Percentiles rank a stretch among this genome's conserved stretches.
phyloP scores from a whole-genome alignment of 2,888 invertebrate species.

The Luperina nickerlii region DNA sequence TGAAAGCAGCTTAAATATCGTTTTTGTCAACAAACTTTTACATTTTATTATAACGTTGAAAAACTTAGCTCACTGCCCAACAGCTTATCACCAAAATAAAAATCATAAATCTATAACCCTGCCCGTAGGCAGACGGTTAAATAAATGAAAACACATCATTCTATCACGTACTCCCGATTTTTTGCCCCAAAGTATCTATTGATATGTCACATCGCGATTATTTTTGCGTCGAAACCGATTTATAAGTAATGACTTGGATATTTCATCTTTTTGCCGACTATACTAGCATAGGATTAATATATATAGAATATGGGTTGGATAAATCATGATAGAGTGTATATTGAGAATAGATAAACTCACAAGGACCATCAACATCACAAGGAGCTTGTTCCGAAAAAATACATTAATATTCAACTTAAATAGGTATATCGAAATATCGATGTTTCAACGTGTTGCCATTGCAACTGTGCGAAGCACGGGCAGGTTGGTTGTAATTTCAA shows the following conservation, averaged over 20 bases:
- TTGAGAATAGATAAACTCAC: too few species aligned
- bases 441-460: neutral
- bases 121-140: neutral
- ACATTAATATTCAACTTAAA: neutral
- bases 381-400: neutral
- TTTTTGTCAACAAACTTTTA: neutral
- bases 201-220: constrained; percentile 22
- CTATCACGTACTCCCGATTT: constrained; percentile 17
- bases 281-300: neutral
- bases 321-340: neutral
- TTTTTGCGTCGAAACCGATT: constrained; percentile 40
- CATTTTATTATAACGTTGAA: neutral
- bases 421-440: neutral
- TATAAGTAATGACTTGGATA: constrained; percentile 33
- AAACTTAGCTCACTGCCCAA: neutral
- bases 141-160: constrained; percentile 36
- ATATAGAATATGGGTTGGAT: neutral
- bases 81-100: neutral
- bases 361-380: neutral
- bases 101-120: neutral
- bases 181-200: constrained; percentile 33
- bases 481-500: neutral
- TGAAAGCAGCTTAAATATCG: neutral
- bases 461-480: neutral
- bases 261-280: constrained; percentile 36